A percentile compares a stretch with the other conserved stretches of the same genome.
These are phyloP conservation scores for Arnoldichthys spilopterus DNA, from an alignment of 2,797 vertebrate species.

Conservation along the genomic window DNA sequence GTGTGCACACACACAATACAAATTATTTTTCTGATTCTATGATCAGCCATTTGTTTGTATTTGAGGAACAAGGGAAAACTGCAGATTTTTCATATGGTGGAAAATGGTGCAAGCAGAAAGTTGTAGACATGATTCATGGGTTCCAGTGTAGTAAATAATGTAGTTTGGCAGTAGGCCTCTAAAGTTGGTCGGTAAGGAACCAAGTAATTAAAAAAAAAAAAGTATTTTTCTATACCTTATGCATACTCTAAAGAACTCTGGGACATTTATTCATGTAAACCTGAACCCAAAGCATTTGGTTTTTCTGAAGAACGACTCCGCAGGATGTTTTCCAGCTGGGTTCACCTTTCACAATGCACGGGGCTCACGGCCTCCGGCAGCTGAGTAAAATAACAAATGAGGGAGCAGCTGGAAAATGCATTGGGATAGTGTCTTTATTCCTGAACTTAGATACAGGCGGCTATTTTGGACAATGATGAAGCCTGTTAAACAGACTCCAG, in stretches of 20 bases:
- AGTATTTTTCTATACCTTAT: too few species aligned
- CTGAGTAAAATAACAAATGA: constrained; percentile 27
- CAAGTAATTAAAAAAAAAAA: too few species aligned
- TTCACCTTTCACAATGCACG: constrained; percentile 19
- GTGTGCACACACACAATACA: too few species aligned
- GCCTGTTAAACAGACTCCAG: background rate
- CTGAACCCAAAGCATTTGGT: background rate
- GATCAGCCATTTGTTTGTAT: background rate
- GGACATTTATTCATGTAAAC: background rate
- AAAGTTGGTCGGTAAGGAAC: too few species aligned
- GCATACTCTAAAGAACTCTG: background rate
- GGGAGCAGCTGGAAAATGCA: constrained; percentile 32
- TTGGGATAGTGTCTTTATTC: constrained; percentile 3
- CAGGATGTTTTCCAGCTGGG: constrained; percentile 25
- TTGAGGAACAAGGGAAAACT: too few species aligned
- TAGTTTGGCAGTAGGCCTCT: background rate
- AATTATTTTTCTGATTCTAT: background rate
- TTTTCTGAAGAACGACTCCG: constrained; percentile 7
- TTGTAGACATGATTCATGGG: background rate
- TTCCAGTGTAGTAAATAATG: background rate
- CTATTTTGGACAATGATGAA: background rate
- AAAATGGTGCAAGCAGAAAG: background rate
- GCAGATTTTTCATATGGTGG: background rate
- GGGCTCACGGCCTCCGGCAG: constrained; percentile 5
- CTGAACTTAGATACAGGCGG: background rate